These are phyloP conservation scores for Conops quadrifasciatus DNA, from an alignment of 2,888 invertebrate genomes.

Conservation along the genomic window DNA sequence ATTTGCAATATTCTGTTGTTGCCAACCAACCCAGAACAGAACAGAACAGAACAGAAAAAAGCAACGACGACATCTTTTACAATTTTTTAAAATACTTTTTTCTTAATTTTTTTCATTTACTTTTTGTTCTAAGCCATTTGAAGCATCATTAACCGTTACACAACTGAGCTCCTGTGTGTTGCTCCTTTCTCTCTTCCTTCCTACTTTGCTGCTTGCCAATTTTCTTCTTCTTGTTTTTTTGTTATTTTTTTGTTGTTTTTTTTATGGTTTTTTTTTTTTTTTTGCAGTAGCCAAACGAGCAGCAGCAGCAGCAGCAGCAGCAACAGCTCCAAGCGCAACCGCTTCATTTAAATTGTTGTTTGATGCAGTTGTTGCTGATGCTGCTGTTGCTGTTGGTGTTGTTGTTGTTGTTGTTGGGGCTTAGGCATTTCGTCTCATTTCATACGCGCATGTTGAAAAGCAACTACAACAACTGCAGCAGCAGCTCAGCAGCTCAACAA, in stretches of 20 bases:
- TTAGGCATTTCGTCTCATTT: conserved; percentile 24
- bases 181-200: background rate
- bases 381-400: conserved; percentile 3
- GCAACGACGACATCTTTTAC: conserved; percentile 1
- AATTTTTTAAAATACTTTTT: background rate
- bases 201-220: background rate
- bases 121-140: conserved; percentile 17
- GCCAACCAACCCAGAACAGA: background rate
- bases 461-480: background rate
- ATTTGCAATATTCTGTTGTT: no score
- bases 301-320: background rate
- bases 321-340: background rate
- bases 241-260: background rate
- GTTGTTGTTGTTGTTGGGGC: conserved; percentile 6
- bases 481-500: background rate
- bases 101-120: background rate
- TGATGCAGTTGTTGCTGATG: background rate
- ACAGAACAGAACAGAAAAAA: background rate
- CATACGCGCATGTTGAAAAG: conserved; percentile 2
- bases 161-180: conserved; percentile 1
- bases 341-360: background rate
- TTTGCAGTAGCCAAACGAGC: background rate
- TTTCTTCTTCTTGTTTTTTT: background rate
- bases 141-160: conserved; percentile 23
- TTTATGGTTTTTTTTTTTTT: no score